These are phyloP conservation scores for Semaprochilodus insignis DNA, from an alignment of 2,797 vertebrate species.

Conservation along the genomic window DNA sequence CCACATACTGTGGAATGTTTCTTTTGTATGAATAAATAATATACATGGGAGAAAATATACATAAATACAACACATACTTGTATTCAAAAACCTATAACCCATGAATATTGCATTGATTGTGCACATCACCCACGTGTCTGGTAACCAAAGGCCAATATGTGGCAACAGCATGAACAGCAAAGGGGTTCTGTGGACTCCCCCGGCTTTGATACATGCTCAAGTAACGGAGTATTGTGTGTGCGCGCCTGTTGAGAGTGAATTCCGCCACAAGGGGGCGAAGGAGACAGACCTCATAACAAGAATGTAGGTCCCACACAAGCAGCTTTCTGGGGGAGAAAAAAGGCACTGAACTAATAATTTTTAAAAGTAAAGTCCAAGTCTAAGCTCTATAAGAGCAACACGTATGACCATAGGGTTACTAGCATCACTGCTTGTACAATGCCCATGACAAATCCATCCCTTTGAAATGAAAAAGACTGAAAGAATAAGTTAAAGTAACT, in stretches of 20 bases:
- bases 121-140: constrained; percentile 88
- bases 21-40: constrained; percentile 93
- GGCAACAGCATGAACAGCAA: constrained; percentile 74
- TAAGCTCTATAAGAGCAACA: constrained; percentile 91
- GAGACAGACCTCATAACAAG: constrained; percentile 54
- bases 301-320: constrained; percentile 84
- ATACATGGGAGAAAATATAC: constrained; percentile 78
- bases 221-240: constrained; percentile 78
- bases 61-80: constrained; percentile 76
- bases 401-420: constrained; percentile 50
- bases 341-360: constrained; percentile 95
- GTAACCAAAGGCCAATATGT: constrained; percentile 73
- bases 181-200: constrained; percentile 33
- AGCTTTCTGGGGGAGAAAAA: constrained; percentile 85
- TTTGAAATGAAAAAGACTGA: constrained; percentile 70
- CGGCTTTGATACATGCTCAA: constrained; percentile 83
- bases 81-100: constrained; percentile 68
- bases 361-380: constrained; percentile 77
- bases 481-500: constrained; percentile 60
- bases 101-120: constrained; percentile 98
- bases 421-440: constrained; percentile 47
- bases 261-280: constrained; percentile 71
- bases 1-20: constrained; percentile 89
- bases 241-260: constrained; percentile 82
- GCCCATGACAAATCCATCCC: constrained; percentile 36